Conservation (phyloP, 2,797 vertebrate species). For the Okamejei kenojei region DNA sequence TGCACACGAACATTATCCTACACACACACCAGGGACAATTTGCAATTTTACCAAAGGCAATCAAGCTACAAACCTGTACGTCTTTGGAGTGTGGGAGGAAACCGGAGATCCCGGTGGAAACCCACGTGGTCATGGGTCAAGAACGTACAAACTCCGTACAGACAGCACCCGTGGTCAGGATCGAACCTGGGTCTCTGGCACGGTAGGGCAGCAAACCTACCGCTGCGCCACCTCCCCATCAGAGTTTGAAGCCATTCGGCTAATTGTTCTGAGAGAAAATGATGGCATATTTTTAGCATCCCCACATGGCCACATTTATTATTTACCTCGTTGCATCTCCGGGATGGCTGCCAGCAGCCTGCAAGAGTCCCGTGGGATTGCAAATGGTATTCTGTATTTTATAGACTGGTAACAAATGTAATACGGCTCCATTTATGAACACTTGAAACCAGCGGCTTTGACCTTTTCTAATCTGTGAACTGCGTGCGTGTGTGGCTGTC, state of each 20-base stretch:
- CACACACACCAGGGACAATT: no score
- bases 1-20: no score
- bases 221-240: background rate
- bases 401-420: background rate
- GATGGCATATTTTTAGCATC: slow-evolving; percentile 10
- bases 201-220: no score
- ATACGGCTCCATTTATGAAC: slow-evolving; percentile 18
- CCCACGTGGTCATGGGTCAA: no score
- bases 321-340: slow-evolving; percentile 20
- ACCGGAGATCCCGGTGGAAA: no score
- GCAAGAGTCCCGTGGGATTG: background rate
- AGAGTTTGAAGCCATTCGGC: background rate
- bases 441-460: slow-evolving; percentile 1
- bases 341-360: background rate
- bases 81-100: no score
- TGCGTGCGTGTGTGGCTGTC: background rate
- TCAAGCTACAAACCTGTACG: no score
- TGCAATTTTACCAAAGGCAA: no score
- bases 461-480: background rate
- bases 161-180: no score
- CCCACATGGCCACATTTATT: slow-evolving; percentile 28
- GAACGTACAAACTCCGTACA: no score
- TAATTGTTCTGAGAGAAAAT: background rate
- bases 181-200: no score
- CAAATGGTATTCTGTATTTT: slow-evolving; percentile 27